phyloP scores from a whole-genome alignment of 2,888 invertebrate species.

The Hirtodrosophila trivittata region DNA sequence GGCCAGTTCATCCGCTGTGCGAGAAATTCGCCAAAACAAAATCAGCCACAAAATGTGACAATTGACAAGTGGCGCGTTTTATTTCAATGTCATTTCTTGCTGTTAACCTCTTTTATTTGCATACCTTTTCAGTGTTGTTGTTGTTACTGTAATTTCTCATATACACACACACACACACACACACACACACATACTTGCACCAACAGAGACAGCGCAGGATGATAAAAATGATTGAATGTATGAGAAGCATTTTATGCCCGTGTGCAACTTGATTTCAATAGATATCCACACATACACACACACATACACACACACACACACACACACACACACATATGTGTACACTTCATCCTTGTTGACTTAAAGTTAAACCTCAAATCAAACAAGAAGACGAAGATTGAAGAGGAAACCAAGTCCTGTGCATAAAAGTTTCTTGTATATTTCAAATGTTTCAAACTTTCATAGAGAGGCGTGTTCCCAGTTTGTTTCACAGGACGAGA shows the following conservation, averaged over 20 bases:
- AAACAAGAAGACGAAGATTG: slow-evolving; percentile 26
- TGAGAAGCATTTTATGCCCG: slow-evolving; percentile 72
- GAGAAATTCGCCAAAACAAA: slow-evolving; percentile 55
- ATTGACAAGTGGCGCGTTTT: slow-evolving; percentile 75
- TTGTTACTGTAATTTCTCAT: slow-evolving; percentile 70
- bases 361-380: no score
- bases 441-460: slow-evolving; percentile 79
- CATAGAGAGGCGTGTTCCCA: slow-evolving; percentile 59
- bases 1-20: slow-evolving; percentile 30
- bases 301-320: no score
- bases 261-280: slow-evolving; percentile 76
- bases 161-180: slow-evolving; percentile 25
- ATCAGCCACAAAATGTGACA: slow-evolving; percentile 75
- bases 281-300: slow-evolving; percentile 64
- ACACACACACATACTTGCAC: background rate
- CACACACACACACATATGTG: no score
- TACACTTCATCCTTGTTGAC: no score
- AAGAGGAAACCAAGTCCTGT: slow-evolving; percentile 69
- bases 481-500: background rate
- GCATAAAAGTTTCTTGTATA: slow-evolving; percentile 77
- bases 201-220: background rate
- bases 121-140: no score
- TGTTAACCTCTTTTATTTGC: slow-evolving; percentile 44
- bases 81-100: slow-evolving; percentile 67
- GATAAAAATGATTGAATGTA: slow-evolving; percentile 67